phyloP scores from a whole-genome alignment of 2,113 vertebrate species.

The Romanogobio albipinnatus region DNA sequence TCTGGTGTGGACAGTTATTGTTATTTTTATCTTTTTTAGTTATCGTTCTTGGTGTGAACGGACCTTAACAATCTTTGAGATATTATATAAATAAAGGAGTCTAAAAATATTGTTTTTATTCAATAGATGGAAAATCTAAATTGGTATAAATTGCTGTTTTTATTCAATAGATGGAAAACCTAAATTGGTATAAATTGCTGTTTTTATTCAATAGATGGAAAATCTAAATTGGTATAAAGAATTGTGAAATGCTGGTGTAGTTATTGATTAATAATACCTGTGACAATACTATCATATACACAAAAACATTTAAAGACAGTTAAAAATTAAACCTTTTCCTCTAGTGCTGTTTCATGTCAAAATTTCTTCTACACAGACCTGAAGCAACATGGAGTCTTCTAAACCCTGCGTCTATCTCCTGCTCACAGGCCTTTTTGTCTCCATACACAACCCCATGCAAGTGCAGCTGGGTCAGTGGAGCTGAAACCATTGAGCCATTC shows the following conservation, averaged over 20 bases:
- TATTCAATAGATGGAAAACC: background rate
- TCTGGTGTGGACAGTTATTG: too few species aligned
- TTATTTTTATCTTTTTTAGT: too few species aligned
- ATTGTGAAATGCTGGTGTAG: background rate
- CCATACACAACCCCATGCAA: slow-evolving; percentile 65
- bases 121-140: background rate
- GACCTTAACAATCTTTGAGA: background rate
- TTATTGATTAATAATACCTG: background rate
- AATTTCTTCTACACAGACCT: slow-evolving; percentile 52
- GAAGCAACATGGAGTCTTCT: slow-evolving; percentile 66
- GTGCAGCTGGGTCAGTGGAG: slow-evolving; percentile 71
- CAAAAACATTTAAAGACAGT: background rate
- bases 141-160: background rate
- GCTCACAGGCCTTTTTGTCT: slow-evolving; percentile 64
- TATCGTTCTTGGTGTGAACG: too few species aligned
- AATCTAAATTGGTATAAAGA: background rate
- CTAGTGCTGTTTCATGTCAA: background rate
- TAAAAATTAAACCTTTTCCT: background rate
- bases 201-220: background rate
- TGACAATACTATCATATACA: background rate
- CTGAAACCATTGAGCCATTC: slow-evolving; percentile 72
- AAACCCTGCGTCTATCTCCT: slow-evolving; percentile 72
- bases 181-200: background rate
- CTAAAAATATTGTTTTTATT: background rate
- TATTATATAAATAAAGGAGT: background rate